Conservation (phyloP, 2,113 vertebrate genomes). For the Onychorhynchus coronatus region DNA sequence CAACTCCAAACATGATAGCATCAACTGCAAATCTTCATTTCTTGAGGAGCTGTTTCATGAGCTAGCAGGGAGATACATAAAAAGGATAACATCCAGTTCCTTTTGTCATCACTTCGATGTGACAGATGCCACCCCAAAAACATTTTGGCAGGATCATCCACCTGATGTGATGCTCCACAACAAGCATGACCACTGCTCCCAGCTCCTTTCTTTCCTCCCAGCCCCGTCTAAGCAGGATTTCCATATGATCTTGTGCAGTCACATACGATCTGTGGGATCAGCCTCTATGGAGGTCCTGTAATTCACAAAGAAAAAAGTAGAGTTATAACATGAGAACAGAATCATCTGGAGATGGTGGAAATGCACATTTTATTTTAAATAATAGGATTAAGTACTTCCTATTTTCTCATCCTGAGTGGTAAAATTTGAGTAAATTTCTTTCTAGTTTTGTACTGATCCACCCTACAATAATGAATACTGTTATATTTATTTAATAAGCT, state of each 20-base stretch:
- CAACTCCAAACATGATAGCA: background rate
- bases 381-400: background rate
- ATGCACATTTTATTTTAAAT: background rate
- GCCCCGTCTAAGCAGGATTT: background rate
- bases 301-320: background rate
- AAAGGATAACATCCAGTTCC: background rate
- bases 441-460: background rate
- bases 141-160: background rate
- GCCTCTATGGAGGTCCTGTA: background rate
- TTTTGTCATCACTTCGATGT: background rate
- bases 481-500: background rate
- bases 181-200: accelerated
- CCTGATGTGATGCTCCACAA: too few relatives aligned
- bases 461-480: background rate
- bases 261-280: background rate
- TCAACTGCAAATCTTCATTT: background rate
- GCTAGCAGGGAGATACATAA: background rate
- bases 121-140: background rate
- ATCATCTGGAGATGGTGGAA: background rate
- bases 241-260: background rate
- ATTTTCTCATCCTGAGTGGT: background rate
- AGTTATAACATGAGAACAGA: background rate
- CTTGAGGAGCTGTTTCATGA: background rate
- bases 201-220: background rate
- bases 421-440: background rate